Evolutionary conservation across 2,113 vertebrate species (phyloP).

Genomic region (Fregetta grallaria): DNA sequence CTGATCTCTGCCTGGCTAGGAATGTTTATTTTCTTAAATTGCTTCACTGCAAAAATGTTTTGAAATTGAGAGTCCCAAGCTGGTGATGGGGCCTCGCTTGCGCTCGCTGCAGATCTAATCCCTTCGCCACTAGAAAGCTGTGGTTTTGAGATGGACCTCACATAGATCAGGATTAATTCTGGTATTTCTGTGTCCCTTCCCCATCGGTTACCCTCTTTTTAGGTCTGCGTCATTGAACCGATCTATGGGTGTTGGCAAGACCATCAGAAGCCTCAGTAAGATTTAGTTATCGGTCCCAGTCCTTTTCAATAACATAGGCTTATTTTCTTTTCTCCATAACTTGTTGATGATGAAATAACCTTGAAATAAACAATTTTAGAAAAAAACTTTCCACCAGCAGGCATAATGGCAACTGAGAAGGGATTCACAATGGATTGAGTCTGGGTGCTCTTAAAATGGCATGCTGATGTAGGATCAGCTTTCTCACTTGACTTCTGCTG

Average conservation of each 20-base stretch:
- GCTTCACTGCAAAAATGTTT: slow-evolving; percentile 25
- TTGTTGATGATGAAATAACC: not conserved
- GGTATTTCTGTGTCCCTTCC: not conserved
- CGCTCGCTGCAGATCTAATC: not conserved
- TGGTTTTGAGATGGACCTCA: not conserved
- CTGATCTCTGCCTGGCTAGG: slow-evolving; percentile 2
- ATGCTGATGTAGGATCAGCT: not conserved
- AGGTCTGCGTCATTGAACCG: not conserved
- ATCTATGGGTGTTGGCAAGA: not conserved
- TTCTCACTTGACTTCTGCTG: not conserved
- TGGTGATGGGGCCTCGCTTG: not conserved
- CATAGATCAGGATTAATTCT: not conserved
- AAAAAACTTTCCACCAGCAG: not conserved
- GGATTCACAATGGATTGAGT: not conserved
- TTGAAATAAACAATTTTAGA: not conserved
- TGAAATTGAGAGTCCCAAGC: not conserved
- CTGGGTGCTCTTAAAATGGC: not conserved
- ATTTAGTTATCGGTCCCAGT: not conserved
- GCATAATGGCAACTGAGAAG: not conserved
- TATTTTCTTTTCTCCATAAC: not conserved
- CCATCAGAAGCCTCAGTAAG: not conserved
- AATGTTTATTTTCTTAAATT: slow-evolving; percentile 37
- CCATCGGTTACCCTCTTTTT: not conserved
- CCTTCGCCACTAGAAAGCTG: not conserved
- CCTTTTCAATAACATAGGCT: not conserved